A percentile compares a stretch with the other conserved stretches of the same genome.
Conservation (phyloP, 2,797 vertebrate species). For the Mus minutoides region DNA sequence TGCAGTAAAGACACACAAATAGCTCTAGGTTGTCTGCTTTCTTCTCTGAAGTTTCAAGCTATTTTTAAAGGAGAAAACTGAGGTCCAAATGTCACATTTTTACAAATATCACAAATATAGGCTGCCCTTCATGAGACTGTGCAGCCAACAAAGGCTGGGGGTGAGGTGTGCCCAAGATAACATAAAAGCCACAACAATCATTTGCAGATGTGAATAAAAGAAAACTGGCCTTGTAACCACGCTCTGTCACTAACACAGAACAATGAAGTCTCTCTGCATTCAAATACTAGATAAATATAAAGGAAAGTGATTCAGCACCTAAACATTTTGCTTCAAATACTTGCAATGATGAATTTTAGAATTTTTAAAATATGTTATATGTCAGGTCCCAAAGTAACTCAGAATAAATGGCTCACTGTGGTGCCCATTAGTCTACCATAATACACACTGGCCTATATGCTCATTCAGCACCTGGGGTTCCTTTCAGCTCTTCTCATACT, state of each 20-base stretch:
- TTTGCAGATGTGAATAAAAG: conserved; percentile 23
- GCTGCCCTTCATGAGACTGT: neutral
- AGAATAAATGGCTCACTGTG: neutral
- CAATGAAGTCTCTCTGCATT: neutral
- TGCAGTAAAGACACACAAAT: neutral
- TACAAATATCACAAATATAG: conserved; percentile 18
- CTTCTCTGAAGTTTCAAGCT: neutral
- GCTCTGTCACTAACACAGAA: neutral
- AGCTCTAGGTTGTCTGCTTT: neutral
- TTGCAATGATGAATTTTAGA: neutral
- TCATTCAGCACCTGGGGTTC: neutral
- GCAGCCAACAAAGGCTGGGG: neutral
- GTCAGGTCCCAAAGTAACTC: neutral
- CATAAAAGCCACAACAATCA: neutral
- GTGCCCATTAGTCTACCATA: neutral
- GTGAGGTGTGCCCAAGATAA: neutral
- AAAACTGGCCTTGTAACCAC: neutral
- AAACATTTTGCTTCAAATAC: conserved; percentile 11
- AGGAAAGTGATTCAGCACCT: neutral
- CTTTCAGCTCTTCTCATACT: neutral
- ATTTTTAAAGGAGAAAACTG: neutral
- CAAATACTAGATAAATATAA: neutral
- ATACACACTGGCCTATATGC: neutral
- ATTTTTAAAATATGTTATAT: neutral
- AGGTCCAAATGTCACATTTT: neutral